Conservation (phyloP, 2,888 invertebrate species). For the Lochmaea capreae region DNA sequence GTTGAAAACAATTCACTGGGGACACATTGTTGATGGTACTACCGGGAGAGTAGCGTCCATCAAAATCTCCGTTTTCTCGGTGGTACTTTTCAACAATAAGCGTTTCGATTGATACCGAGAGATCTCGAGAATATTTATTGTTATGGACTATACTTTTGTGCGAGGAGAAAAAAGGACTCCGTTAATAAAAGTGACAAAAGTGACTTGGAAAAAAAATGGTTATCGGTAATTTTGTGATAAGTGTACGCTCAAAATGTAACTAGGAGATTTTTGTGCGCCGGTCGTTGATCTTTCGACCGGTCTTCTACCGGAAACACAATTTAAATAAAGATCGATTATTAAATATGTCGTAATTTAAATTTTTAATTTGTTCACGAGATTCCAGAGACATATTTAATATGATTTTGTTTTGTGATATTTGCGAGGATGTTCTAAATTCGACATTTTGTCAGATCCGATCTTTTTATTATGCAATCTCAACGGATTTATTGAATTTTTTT, state of each 20-base stretch:
- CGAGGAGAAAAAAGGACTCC: conserved; percentile 46
- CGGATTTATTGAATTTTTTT: conserved; percentile 44
- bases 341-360: conserved; percentile 32
- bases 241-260: conserved; percentile 37
- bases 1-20: conserved; percentile 12
- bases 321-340: conserved; percentile 35
- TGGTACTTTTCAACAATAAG: conserved; percentile 16
- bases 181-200: conserved; percentile 32
- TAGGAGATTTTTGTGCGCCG: conserved; percentile 36
- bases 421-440: conserved; percentile 51
- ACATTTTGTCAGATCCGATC: conserved; percentile 17
- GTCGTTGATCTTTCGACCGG: conserved; percentile 32
- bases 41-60: conserved; percentile 30
- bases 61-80: conserved; percentile 45
- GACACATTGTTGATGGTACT: conserved; percentile 15
- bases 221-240: conserved; percentile 39
- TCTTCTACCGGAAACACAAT: conserved; percentile 6
- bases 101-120: conserved; percentile 31
- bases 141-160: conserved; percentile 24
- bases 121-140: conserved; percentile 29
- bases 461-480: conserved; percentile 33
- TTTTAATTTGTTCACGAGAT: conserved; percentile 21
- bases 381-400: conserved; percentile 33
- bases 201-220: conserved; percentile 34
- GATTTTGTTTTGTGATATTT: conserved; percentile 45